Percentiles rank a stretch among this genome's conserved stretches.
These are phyloP conservation scores for Adoxophyes honmai DNA, from an alignment of 1,140 invertebrate species.

Conservation along the genomic window DNA sequence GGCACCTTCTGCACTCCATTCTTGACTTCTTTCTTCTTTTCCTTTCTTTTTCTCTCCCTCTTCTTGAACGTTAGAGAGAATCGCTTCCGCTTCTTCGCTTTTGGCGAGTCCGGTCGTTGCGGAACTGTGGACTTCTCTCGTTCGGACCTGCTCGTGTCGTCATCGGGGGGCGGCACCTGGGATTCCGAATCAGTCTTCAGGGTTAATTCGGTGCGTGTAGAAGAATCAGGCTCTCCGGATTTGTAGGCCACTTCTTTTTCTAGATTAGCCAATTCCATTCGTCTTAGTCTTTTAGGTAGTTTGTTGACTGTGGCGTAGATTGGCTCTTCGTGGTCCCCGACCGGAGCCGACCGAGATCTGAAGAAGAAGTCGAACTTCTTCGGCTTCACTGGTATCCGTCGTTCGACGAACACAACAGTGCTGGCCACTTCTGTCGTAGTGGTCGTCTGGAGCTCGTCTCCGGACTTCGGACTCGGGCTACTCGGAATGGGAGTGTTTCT, in stretches of 20 bases:
- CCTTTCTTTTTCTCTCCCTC: conserved; percentile 66
- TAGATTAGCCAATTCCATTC: conserved; percentile 71
- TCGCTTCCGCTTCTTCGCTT: conserved; percentile 73
- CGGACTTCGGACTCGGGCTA: conserved; percentile 47
- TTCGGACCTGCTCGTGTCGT: conserved; percentile 66
- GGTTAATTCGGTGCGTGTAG: conserved; percentile 57
- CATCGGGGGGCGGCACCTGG: conserved; percentile 54
- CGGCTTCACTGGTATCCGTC: conserved; percentile 62
- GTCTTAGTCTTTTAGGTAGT: conserved; percentile 65
- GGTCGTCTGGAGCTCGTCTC: conserved; percentile 54
- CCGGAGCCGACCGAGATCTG: conserved; percentile 71
- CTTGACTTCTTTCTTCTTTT: conserved; percentile 63
- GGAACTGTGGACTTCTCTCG: conserved; percentile 56
- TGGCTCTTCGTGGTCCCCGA: conserved; percentile 69
- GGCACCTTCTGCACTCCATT: conserved; percentile 54
- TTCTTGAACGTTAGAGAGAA: conserved; percentile 74
- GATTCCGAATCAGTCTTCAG: conserved; percentile 65
- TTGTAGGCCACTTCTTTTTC: conserved; percentile 74
- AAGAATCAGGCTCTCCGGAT: conserved; percentile 55
- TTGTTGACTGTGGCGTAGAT: conserved; percentile 76
- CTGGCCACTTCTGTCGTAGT: conserved; percentile 75
- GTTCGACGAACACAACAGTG: conserved; percentile 72
- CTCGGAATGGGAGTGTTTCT: conserved; percentile 55
- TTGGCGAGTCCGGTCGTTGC: conserved; percentile 63
- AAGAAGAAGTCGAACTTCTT: conserved; percentile 72